Evolutionary conservation across 2,888 invertebrate genomes (phyloP).

Genomic region (Seira musarum): DNA sequence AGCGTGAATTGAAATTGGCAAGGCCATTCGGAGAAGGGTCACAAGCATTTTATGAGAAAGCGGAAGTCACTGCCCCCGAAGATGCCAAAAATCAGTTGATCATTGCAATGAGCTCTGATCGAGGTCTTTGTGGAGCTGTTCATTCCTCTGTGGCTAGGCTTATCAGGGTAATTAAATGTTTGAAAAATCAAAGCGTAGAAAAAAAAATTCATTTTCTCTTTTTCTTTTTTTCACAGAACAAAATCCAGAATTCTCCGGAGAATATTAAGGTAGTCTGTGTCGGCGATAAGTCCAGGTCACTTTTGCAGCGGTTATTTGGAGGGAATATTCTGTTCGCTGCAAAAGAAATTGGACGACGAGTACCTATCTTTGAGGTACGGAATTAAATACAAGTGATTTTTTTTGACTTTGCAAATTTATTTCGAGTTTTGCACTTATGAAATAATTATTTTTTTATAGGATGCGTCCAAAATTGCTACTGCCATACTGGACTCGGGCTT

Average conservation of each 20-base stretch:
- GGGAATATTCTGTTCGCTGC: constrained; percentile 65
- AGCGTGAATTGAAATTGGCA: constrained; percentile 93
- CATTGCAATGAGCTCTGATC: constrained; percentile 96
- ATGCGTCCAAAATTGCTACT: constrained; percentile 90
- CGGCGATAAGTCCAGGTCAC: constrained; percentile 76
- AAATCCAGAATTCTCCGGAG: constrained; percentile 70
- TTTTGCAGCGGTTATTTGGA: constrained; percentile 71
- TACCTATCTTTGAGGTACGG: constrained; percentile 64
- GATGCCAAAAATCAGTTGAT: constrained; percentile 73
- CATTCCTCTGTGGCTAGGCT: constrained; percentile 75
- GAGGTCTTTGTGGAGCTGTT: constrained; percentile 97
- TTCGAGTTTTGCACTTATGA: neutral
- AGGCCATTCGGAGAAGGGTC: constrained; percentile 94
- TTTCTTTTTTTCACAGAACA: constrained; percentile 66
- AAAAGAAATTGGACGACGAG: constrained; percentile 66
- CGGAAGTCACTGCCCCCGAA: constrained; percentile 83
- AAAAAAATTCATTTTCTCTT: neutral
- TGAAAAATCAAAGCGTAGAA: neutral
- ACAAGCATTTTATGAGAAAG: constrained; percentile 90
- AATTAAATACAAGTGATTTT: too few species aligned
- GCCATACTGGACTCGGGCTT: constrained; percentile 84
- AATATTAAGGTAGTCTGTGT: constrained; percentile 75
- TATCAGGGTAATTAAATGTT: constrained; percentile 58
- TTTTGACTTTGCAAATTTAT: neutral
- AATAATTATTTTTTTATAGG: constrained; percentile 73